Base-by-base conservation (phyloP, 1,140 invertebrate species). In the Mya arenaria region DNA sequence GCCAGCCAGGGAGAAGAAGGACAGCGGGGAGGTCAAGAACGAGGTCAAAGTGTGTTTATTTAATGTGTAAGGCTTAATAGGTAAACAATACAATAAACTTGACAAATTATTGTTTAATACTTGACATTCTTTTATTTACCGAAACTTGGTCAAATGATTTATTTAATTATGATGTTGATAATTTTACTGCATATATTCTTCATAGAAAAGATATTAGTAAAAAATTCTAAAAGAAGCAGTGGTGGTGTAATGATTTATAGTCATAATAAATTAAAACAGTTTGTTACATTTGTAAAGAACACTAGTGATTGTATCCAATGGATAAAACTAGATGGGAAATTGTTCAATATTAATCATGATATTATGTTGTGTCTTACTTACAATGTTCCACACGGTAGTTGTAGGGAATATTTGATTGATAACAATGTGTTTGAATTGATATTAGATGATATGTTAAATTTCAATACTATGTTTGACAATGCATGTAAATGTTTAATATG, bases 91-190 rank as follows among this genome's bases (percentile, higher is more conserved):
- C 6, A 68, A 68, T 44, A 68, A 68, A 44, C 65, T 68, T 68
- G 65, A 68, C 25, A 39, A 19, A 19, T 5, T n/a, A 34, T 6
- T 34, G 5, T 68, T 68, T 6, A 68, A 68, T 13, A 37, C 23
- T 39, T 39, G 65, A 68, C 23, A 41, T 68, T 44, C 19, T 68
- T 23, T 44, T 68, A 23, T 39, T 68, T 8, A 39, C 36, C 3
- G 65, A 68, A 68, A 41, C 65, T 10, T 68, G 65, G 65, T 68
- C 65, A 37, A 68, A 68, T 44, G 36, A 39, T 13, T 6, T 23
- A 17, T 34, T 13, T 6, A 13, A 41, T 39, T 34, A 34, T 28
- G 28, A 39, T 4, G 39, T 39, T 23, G 36, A 44, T 10, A 23
- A 60, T 60, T 60, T 60, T 25, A 60, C 19, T 19, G 19, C 19